Percentiles rank a stretch among this genome's conserved stretches.
These are phyloP conservation scores for Acronicta alni DNA, from an alignment of 2,888 invertebrate species.

Conservation along the genomic window DNA sequence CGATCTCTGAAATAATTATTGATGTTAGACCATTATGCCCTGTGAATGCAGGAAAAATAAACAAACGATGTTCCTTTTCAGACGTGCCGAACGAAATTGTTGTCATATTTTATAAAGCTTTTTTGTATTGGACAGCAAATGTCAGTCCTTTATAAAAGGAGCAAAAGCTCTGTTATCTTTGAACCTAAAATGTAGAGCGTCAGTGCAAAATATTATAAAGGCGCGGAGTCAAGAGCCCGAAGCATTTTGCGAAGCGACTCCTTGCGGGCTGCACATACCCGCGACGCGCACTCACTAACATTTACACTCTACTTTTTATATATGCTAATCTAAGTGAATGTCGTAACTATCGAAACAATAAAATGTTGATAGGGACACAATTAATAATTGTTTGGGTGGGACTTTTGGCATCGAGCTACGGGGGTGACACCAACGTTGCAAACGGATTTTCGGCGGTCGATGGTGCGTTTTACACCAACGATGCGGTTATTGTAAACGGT, in stretches of 20 bases:
- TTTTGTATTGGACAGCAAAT: constrained; percentile 71
- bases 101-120: constrained; percentile 79
- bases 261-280: constrained; percentile 81
- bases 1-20: constrained; percentile 68
- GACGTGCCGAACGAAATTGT: constrained; percentile 69
- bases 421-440: constrained; percentile 70
- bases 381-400: constrained; percentile 71
- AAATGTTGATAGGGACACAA: constrained; percentile 72
- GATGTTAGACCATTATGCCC: constrained; percentile 40
- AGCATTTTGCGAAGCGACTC: constrained; percentile 87
- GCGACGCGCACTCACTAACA: constrained; percentile 66
- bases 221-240: constrained; percentile 73
- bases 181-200: constrained; percentile 83
- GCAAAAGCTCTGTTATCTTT: constrained; percentile 87
- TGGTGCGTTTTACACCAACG: constrained; percentile 82
- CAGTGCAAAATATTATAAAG: constrained; percentile 87
- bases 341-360: constrained; percentile 52
- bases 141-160: constrained; percentile 80
- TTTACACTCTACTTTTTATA: constrained; percentile 43
- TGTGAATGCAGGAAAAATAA: constrained; percentile 70
- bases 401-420: constrained; percentile 70
- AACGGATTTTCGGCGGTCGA: constrained; percentile 79
- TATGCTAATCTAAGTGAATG: constrained; percentile 67
- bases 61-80: constrained; percentile 69
- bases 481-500: constrained; percentile 87